These are phyloP conservation scores for Sinella curviseta DNA, from an alignment of 1,140 invertebrate species.

Conservation along the genomic window DNA sequence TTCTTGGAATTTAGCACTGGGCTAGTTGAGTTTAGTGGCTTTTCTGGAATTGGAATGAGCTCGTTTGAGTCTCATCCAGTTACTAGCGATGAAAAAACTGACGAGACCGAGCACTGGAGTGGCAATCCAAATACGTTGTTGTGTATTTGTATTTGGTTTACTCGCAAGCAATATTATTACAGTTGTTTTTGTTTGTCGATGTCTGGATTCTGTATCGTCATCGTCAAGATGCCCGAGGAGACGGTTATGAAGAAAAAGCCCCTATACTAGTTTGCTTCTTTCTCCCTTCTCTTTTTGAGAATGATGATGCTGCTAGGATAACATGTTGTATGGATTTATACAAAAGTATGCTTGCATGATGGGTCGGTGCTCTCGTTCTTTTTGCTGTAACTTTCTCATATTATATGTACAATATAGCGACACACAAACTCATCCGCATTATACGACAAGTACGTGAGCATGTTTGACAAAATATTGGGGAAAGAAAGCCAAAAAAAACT, in stretches of 20 bases:
- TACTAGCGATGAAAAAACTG: not conserved
- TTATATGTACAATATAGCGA: too few relatives aligned
- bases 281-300: too few relatives aligned
- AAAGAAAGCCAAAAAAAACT: not conserved
- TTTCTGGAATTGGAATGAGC: constrained; percentile 4
- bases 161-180: not conserved
- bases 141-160: not conserved
- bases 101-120: not conserved
- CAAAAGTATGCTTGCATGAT: not conserved
- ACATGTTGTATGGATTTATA: too few relatives aligned
- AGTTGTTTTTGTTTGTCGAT: not conserved
- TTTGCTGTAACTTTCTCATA: too few relatives aligned
- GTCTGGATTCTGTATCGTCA: not conserved
- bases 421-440: too few relatives aligned
- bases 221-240: not conserved
- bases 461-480: not conserved
- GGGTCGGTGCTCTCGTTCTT: not conserved
- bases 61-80: not conserved
- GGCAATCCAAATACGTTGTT: not conserved
- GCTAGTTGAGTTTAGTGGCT: constrained; percentile 4
- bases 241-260: not conserved
- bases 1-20: not conserved
- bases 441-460: not conserved
- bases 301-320: too few relatives aligned
- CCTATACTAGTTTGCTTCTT: too few relatives aligned